Conservation (phyloP, 64 coral and sea anemone genomes). For the Exaiptasia diaphana region DNA sequence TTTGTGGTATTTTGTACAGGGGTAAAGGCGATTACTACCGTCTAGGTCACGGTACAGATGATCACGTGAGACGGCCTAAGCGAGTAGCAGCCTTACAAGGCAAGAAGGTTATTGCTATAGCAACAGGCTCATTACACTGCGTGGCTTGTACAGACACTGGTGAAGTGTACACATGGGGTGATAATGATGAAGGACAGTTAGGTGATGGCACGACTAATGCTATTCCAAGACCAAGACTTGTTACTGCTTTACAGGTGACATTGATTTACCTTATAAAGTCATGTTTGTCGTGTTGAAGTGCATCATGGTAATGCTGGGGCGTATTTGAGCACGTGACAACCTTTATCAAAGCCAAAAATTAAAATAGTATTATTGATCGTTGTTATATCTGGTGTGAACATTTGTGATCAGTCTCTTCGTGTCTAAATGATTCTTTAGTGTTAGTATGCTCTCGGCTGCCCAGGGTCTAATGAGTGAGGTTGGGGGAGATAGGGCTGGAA, state of each 20-base stretch:
- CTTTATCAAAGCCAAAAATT: too few relatives aligned
- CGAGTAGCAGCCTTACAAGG: slow-evolving; percentile 74
- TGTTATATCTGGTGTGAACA: too few relatives aligned
- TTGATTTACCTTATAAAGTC: not conserved
- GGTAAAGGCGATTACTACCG: slow-evolving; percentile 98
- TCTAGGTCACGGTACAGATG: slow-evolving; percentile 91
- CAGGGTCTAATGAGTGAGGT: too few relatives aligned
- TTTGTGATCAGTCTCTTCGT: too few relatives aligned
- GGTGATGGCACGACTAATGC: slow-evolving; percentile 96
- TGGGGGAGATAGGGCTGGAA: too few relatives aligned
- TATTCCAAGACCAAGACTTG: slow-evolving; percentile 83
- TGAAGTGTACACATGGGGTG: slow-evolving; percentile 97
- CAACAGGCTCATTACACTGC: slow-evolving; percentile 94
- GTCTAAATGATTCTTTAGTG: too few relatives aligned
- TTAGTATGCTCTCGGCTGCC: too few relatives aligned
- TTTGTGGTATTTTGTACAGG: slow-evolving; percentile 37
- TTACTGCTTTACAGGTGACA: slow-evolving; percentile 86
- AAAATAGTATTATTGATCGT: too few relatives aligned
- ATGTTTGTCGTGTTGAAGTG: not conserved
- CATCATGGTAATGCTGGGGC: too few relatives aligned
- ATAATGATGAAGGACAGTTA: slow-evolving; percentile 96
- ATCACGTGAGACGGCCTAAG: slow-evolving; percentile 93
- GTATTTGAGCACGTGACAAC: too few relatives aligned
- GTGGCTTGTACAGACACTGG: slow-evolving; percentile 98
- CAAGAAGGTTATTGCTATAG: slow-evolving; percentile 87